Base-by-base conservation (phyloP, 2,113 vertebrate species). In the Pituophis catenifer region DNA sequence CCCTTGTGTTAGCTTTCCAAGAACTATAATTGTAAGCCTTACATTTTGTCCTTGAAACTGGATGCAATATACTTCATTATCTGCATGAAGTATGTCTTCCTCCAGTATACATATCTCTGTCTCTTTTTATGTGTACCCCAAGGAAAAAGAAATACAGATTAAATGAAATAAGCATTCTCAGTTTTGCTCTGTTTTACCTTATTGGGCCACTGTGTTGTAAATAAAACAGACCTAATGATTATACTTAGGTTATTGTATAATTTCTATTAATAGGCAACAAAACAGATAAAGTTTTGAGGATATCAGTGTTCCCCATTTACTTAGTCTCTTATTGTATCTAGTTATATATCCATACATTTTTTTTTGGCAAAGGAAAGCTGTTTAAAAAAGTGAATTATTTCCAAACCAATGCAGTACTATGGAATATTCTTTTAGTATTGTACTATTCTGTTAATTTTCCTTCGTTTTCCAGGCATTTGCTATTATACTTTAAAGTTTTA, bases 401-500 rank as follows among this genome's bases (percentile, higher is more conserved):
- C 38, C 89, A 92, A 58, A 92, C 65, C 75, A 81, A 57, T 58
- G 26, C 88, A 81, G 62, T 85, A 50, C 23, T 93, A 59, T 90
- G 87, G 90, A 87, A 57, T 65, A 86, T 38, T 54, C 50, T 90
- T 90, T 50, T 81, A 62, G 48, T 54, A 57, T 93, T 90, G 24
- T 29, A 65, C 50, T 48, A 87, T 87, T 93, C 57, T 93, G 86
- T 90, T 93, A 87, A 23, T 58, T 87, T 53, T 54, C 55, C 50
- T 87, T 90, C 90, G 90, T 90, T 93, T 93, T 54, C 86, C 65
- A 58, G 89, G 50, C 58, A 90, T 81, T 93, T 93, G 89, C 90
- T 90, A 65, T 44, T 90, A 90, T 86, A 58, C 33, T 87, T 87
- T n/a, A 44, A 55, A 65, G 75, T 62, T 90, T 85, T 90, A 90